Evolutionary conservation across 2,888 invertebrate species (phyloP), one percentile per base, ranked within the genome.

Genomic region (Chymomyza amoena): DNA sequence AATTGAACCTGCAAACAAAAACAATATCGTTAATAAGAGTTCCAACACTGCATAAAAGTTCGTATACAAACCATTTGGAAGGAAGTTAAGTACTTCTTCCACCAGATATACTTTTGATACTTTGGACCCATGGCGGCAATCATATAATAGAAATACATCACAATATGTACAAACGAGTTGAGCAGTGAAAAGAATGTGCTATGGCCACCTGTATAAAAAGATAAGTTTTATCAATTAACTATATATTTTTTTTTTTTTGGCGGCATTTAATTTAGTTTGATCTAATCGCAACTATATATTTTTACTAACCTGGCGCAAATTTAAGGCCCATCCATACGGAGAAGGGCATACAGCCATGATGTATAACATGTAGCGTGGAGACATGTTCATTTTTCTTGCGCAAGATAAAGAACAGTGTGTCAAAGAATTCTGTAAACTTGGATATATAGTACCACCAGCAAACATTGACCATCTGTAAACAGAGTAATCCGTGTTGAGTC

Each of bases 371-470:
- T 72, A 98, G 94, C 56, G 96, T 97, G 65, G 97, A 97, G 88
- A 98, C 96, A 91, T 98, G 98, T 92, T 96, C 95, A 91, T 95
- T 96, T 93, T 98, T 98, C 93, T 98, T 98, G 80, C 98, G 95
- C 91, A 98, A 92, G 85, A 98, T 96, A 93, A 98, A 98, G 94
- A 98, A 98, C 88, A 98, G 95, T 89, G 98, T 98, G 93, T 99
- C 98, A 90, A 97, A 95, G 92, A 98, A 97, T 92, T 99, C 98
- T 86, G 98, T 97, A 92, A 98, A 98, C 93, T 98, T 99, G 89
- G 98, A 97, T 92, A 98, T 95, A 93, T 97, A 98, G 92, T 98
- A 98, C 97, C 97, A 97, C 97, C 98, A 98, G 92, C 97, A 97
- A 56, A 96, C 96, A 87, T 94, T 94, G 66, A 96, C 97, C 97